Base-by-base conservation (phyloP, 37 sponge, comb jelly and placozoan genomes). In the Halichondria panicea region DNA sequence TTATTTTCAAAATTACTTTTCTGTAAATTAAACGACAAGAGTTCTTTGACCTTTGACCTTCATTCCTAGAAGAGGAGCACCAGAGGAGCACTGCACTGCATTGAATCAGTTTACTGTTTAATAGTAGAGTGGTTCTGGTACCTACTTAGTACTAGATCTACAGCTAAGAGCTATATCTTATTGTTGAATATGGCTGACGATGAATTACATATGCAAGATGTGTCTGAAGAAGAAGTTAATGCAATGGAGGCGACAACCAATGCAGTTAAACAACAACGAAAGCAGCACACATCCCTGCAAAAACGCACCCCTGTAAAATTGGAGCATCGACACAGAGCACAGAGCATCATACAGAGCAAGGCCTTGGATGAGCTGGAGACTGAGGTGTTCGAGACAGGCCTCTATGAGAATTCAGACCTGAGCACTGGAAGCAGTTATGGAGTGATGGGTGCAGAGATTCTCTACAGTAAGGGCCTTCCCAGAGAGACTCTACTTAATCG, bases 331-430 rank as follows among this genome's bases (percentile, higher is more conserved):
- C 86, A 85, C 45, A 45, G 79, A 22, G 86, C 86, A 5, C 86
- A 85, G 63, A 85, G 86, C 55, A 77, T 85, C 72, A 88, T 82
- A 22, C 66, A 81, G 5, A 62, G 77, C 55, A 66, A 82, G 31
- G 68, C 63, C 7, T 78, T 77, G 43, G 82, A 88, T 41, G 83
- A 88, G 55, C 50, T 88, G 58, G 89, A 88, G 40, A 50, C 59
- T 25, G 89, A 88, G 37, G 84, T 88, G 24, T 59, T 76, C 37
- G 66, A 65, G 27, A 70, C 69, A 0, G 72, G 77, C 0, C 55
- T 75, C 21, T 82, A 76, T 54, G 83, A 88, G 59, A 77, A 43
- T 30, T 30, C 27, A 0, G 71, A 81, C 58, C 30, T 78, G 9
- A 11, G 37, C 0, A 19, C 15, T 1, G 89, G 89, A 22, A 88